Conservation (phyloP, 2,797 vertebrate genomes). For the Ataeniobius toweri region DNA sequence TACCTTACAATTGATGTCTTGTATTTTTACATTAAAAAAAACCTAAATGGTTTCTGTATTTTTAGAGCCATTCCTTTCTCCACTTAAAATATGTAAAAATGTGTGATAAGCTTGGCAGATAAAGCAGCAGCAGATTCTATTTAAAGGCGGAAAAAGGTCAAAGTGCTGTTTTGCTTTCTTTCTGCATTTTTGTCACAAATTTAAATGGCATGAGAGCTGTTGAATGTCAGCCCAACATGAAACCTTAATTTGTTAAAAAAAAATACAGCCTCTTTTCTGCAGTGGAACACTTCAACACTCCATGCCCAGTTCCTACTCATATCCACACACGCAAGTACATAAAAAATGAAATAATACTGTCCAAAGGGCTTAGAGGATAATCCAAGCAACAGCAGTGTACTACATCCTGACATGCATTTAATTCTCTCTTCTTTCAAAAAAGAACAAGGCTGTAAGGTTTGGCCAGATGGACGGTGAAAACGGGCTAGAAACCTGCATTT, state of each 20-base stretch:
- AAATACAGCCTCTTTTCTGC: slow-evolving; percentile 42
- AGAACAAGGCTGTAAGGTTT: slow-evolving; percentile 58
- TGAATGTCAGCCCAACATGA: slow-evolving; percentile 41
- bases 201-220: slow-evolving; percentile 43
- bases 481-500: slow-evolving; percentile 41
- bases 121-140: slow-evolving; percentile 40
- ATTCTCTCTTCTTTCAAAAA: slow-evolving; percentile 73
- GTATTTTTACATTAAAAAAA: background rate
- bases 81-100: slow-evolving; percentile 24
- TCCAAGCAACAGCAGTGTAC: slow-evolving; percentile 73
- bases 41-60: background rate
- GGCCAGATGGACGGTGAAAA: slow-evolving; percentile 45
- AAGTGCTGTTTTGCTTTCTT: slow-evolving; percentile 46
- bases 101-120: slow-evolving; percentile 47
- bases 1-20: background rate
- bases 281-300: slow-evolving; percentile 39
- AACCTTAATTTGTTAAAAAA: slow-evolving; percentile 59
- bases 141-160: slow-evolving; percentile 57
- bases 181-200: slow-evolving; percentile 60
- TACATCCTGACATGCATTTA: slow-evolving; percentile 77
- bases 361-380: slow-evolving; percentile 81
- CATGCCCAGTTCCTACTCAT: slow-evolving; percentile 31
- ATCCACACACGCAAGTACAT: slow-evolving; percentile 38
- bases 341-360: slow-evolving; percentile 76
- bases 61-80: slow-evolving; percentile 4